Base-by-base conservation (phyloP, 1,140 invertebrate genomes). In the Eriocheir sinensis region DNA sequence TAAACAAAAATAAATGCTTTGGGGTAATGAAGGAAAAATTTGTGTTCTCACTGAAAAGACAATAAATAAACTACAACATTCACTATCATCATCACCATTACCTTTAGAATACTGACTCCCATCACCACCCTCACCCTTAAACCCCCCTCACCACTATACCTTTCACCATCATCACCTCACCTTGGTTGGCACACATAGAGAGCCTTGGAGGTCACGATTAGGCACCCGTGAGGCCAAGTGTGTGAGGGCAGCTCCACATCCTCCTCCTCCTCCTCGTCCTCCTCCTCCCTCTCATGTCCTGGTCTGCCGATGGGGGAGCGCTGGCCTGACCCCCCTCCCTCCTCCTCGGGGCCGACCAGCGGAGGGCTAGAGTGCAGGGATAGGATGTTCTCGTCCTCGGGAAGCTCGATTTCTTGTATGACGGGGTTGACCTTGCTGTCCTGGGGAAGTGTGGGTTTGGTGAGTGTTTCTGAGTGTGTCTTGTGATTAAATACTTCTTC, bases 131-230 rank as follows among this genome's bases (percentile, higher is more conserved):
- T n/a, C n/a, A n/a, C n/a, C n/a, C n/a, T n/a, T n/a, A n/a, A n/a
- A n/a, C n/a, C n/a, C n/a, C n/a, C n/a, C n/a, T n/a, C n/a, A n/a
- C n/a, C n/a, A n/a, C n/a, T n/a, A n/a, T n/a, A n/a, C n/a, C n/a
- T n/a, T n/a, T n/a, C n/a, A n/a, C n/a, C n/a, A n/a, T 27, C 0
- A n/a, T 72, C 9, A 83, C 8, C 72, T 83, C 96, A 98, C 98
- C 97, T 98, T 34, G 98, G 96, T 96, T 97, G 97, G 95, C 98
- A 97, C 96, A 97, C 97, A 96, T 98, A 98, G 80, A 98, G 97
- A 96, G 97, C 97, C 96, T 96, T 97, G 96, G 98, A 97, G 60
- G 98, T 98, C 34, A 98, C 97, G 92, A 98, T 97, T 96, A 98
- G 97, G 96, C 98, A 98, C 3, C 98, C 97, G 97, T 93, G 91